A percentile compares a stretch with the other conserved stretches of the same genome.
Evolutionary conservation across 2,888 invertebrate species (phyloP).

Genomic region (Hyles lineata): DNA sequence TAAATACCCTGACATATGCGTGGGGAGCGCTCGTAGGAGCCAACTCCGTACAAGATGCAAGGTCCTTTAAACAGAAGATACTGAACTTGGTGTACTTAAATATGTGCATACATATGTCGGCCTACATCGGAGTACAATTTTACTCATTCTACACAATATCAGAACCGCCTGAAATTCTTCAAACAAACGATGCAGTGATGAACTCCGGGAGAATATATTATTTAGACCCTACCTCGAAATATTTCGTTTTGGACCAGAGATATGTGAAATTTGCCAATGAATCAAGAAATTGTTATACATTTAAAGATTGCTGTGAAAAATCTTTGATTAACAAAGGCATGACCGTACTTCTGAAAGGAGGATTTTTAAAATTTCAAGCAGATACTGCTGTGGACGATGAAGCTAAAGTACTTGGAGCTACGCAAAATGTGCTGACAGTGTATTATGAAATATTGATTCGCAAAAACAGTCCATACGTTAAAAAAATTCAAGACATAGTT

Average conservation of each 20-base stretch:
- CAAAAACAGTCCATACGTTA: slow-evolving; percentile 53
- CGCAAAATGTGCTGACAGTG: slow-evolving; percentile 60
- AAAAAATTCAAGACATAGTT: slow-evolving; percentile 50
- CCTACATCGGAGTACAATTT: slow-evolving; percentile 64
- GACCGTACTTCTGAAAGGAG: slow-evolving; percentile 57
- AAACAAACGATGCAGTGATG: slow-evolving; percentile 59
- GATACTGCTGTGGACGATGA: slow-evolving; percentile 61
- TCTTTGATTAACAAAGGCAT: slow-evolving; percentile 56
- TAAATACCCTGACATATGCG: slow-evolving; percentile 54
- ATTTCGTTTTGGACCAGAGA: slow-evolving; percentile 58
- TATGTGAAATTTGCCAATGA: slow-evolving; percentile 55
- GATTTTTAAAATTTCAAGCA: slow-evolving; percentile 59
- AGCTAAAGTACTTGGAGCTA: slow-evolving; percentile 57
- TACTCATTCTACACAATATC: slow-evolving; percentile 69
- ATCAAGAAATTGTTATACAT: slow-evolving; percentile 55
- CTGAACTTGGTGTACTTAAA: slow-evolving; percentile 62
- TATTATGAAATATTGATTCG: slow-evolving; percentile 70
- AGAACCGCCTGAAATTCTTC: slow-evolving; percentile 57
- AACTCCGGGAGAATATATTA: slow-evolving; percentile 57
- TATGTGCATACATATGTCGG: slow-evolving; percentile 62
- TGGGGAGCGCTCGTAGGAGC: slow-evolving; percentile 69
- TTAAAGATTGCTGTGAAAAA: slow-evolving; percentile 53
- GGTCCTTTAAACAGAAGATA: slow-evolving; percentile 62
- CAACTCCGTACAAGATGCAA: slow-evolving; percentile 55
- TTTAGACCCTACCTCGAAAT: slow-evolving; percentile 52